Evolutionary conservation across 2,888 invertebrate genomes (phyloP), one percentile per base, ranked within the genome.

Genomic region (Megamerina dolium): DNA sequence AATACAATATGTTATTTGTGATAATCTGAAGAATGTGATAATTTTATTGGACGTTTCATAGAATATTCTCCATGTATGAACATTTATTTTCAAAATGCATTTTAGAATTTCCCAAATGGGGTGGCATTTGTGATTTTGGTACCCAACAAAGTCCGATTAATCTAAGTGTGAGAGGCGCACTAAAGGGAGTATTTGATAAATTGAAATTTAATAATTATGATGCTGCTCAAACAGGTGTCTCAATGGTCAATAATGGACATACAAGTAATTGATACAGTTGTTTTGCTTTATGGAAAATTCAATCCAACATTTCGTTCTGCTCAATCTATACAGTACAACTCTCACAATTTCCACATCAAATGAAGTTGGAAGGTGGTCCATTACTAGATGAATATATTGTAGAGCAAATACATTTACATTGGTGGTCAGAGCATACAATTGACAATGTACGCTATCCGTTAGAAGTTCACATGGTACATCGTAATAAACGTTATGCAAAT

Each of bases 381-480:
- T 43, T 68, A 5, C 16, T 34, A 3, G 51, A 55, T 5, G 59
- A 63, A 8, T 87, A 80, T 61, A 61, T 77, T 2, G 72, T 88
- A 38, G 82, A 83, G 43, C 85, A 88, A 66, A 72, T 88, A 37
- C 88, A 89, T 62, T 85, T 89, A 67, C 89, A 90, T 63, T 89
- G 88, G 87, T 78, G 81, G 37, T 86, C 89, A 0, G 90, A 91
- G 63, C 90, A 91, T 62, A 81, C 81, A 1, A 71, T 90, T 13
- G 78, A 87, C 48, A 79, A 79, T 9, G 73, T 75, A 9, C 81
- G 82, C 46, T 77, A 74, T 56, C 77, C 79, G 0, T 61, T 82
- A 51, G 83, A 83, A 66, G 65, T 79, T 45, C 85, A 85, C 60
- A 73, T 85, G 38, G 84, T 85, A 1, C 83, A 82, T 64, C 78